Percentiles rank a stretch among this genome's conserved stretches.
Conservation (phyloP, 1,140 invertebrate genomes). For the Dreissena rostriformis region DNA sequence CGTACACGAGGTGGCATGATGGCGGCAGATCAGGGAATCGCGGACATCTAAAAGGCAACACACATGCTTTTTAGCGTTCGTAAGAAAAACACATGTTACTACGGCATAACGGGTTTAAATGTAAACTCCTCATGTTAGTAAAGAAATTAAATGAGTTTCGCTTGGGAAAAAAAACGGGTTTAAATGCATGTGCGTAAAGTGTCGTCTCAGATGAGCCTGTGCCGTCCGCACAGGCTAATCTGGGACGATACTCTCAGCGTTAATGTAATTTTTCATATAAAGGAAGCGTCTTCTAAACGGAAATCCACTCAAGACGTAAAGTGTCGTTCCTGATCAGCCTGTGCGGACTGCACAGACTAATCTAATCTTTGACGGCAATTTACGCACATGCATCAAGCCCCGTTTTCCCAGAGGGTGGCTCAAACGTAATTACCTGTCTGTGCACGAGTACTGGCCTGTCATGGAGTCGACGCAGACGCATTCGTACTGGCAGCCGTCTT, state of each 20-base stretch:
- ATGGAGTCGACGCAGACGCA: slow-evolving; percentile 69
- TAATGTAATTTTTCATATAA: no score
- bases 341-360: no score
- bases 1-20: slow-evolving; percentile 64
- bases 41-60: slow-evolving; percentile 60
- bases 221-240: no score
- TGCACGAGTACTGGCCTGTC: slow-evolving; percentile 66
- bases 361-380: no score
- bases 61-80: background rate
- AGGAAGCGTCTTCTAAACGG: no score
- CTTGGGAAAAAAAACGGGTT: no score
- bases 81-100: background rate
- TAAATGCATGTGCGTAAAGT: no score
- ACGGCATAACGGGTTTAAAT: no score
- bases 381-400: no score
- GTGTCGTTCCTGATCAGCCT: background rate
- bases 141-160: no score
- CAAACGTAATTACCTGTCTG: slow-evolving; percentile 61
- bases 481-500: slow-evolving; percentile 72
- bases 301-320: background rate
- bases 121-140: background rate
- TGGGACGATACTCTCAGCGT: no score
- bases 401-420: slow-evolving; percentile 67
- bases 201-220: no score
- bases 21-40: slow-evolving; percentile 64